phyloP scores from a whole-genome alignment of 2,888 invertebrate genomes.

The Drosophila birchii region DNA sequence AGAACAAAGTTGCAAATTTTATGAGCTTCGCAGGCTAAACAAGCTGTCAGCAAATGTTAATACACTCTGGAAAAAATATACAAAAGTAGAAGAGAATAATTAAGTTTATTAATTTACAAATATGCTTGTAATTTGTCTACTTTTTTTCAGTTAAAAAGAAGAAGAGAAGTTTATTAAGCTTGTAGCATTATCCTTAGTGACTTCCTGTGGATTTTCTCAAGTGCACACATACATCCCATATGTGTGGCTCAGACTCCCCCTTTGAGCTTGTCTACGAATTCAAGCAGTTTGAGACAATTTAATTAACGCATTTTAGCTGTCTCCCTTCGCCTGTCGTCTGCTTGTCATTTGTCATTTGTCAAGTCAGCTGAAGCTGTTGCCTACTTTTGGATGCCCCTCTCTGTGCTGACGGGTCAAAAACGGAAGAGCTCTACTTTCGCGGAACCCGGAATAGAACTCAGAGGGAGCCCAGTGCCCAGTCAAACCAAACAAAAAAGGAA shows the following conservation, averaged over 20 bases:
- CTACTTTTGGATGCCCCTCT: slow-evolving; percentile 46
- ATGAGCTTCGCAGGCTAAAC: slow-evolving; percentile 67
- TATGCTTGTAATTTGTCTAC: not conserved
- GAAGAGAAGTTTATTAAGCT: too few species aligned
- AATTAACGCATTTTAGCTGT: slow-evolving; percentile 73
- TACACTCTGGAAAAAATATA: slow-evolving; percentile 5
- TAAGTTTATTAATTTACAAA: too few species aligned
- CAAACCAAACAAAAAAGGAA: not conserved
- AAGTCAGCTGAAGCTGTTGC: slow-evolving; percentile 36
- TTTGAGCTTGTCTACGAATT: slow-evolving; percentile 54
- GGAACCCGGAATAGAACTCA: slow-evolving; percentile 24
- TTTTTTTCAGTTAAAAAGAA: not conserved
- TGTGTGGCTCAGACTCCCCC: slow-evolving; percentile 28
- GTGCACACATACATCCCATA: slow-evolving; percentile 5
- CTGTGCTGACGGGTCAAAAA: slow-evolving; percentile 11
- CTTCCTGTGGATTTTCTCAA: not conserved
- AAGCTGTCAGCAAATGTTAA: slow-evolving; percentile 61
- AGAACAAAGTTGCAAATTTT: slow-evolving; percentile 75
- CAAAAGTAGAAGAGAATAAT: not conserved
- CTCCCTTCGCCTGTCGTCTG: slow-evolving; percentile 28
- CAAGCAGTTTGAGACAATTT: slow-evolving; percentile 73
- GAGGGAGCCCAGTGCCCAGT: not conserved
- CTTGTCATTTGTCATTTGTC: slow-evolving; percentile 63
- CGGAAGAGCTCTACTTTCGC: slow-evolving; percentile 17
- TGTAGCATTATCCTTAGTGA: too few species aligned